These are phyloP conservation scores for Eurosta solidaginis DNA, from an alignment of 1,140 invertebrate genomes.

Conservation along the genomic window DNA sequence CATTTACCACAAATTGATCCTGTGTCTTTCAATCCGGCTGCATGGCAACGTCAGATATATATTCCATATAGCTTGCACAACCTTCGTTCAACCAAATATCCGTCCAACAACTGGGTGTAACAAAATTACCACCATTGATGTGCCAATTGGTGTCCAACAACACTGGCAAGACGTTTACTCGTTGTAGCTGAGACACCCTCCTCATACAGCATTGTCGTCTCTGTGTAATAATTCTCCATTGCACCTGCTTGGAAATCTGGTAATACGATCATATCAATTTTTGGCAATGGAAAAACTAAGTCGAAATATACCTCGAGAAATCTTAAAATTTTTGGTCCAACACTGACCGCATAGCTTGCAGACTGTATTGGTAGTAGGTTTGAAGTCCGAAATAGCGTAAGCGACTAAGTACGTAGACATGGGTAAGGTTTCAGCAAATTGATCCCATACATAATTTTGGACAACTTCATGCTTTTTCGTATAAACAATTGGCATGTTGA, in stretches of 20 bases:
- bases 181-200: constrained; percentile 69
- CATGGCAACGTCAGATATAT: constrained; percentile 76
- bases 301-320: constrained; percentile 87
- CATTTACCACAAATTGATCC: constrained; percentile 82
- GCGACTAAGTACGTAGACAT: constrained; percentile 96
- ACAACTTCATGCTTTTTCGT: constrained; percentile 45
- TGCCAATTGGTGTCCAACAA: constrained; percentile 85
- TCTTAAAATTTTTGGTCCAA: constrained; percentile 80
- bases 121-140: constrained; percentile 87
- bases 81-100: constrained; percentile 90
- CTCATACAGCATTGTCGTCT: constrained; percentile 85
- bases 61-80: constrained; percentile 83
- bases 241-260: constrained; percentile 93
- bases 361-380: constrained; percentile 72
- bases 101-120: constrained; percentile 80
- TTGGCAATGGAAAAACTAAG: constrained; percentile 79
- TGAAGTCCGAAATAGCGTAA: constrained; percentile 89
- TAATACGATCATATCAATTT: constrained; percentile 87
- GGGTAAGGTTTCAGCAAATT: constrained; percentile 78
- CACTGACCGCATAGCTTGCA: constrained; percentile 75
- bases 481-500: constrained; percentile 71
- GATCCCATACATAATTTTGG: constrained; percentile 74
- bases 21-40: constrained; percentile 81
- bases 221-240: constrained; percentile 84
- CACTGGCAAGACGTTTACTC: constrained; percentile 74